A percentile compares a stretch with the other conserved stretches of the same genome.
phyloP scores from a whole-genome alignment of 1,140 invertebrate species.

The Cotesia vestalis region DNA sequence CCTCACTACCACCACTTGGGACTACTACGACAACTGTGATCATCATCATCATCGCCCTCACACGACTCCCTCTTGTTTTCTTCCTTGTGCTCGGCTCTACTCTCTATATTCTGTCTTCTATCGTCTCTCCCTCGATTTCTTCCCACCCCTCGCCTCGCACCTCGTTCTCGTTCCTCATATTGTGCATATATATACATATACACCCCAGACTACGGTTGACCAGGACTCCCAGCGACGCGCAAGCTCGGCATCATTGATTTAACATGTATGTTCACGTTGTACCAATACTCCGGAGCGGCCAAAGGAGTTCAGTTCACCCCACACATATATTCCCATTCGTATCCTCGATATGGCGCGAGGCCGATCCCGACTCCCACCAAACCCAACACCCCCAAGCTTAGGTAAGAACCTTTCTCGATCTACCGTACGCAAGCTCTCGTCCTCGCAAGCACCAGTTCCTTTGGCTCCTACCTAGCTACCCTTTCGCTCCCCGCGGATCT shows the following conservation, averaged over 20 bases:
- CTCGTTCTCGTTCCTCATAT: too few species aligned
- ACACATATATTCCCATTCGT: not conserved
- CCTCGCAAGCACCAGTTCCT: conserved; percentile 7
- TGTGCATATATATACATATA: too few species aligned
- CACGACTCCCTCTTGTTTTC: conserved; percentile 4
- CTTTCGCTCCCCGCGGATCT: not conserved
- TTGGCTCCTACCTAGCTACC: too few species aligned
- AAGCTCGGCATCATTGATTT: conserved; percentile 65
- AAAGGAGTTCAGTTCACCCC: conserved; percentile 1
- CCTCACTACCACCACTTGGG: too few species aligned
- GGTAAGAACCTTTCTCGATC: conserved; percentile 26
- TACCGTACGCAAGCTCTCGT: conserved; percentile 23
- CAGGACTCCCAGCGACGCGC: conserved; percentile 44
- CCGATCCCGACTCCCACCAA: conserved; percentile 9
- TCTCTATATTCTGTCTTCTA: too few species aligned
- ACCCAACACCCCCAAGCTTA: not conserved
- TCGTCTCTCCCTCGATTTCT: too few species aligned
- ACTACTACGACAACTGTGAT: not conserved
- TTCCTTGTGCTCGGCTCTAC: not conserved
- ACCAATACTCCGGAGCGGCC: conserved; percentile 18
- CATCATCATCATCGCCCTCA: conserved; percentile 22
- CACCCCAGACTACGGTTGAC: conserved; percentile 12
- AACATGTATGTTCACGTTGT: conserved; percentile 46
- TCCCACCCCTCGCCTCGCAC: too few species aligned
- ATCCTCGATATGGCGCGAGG: too few species aligned